Conservation (phyloP, 2,888 invertebrate genomes). For the Calameuta idolon region DNA sequence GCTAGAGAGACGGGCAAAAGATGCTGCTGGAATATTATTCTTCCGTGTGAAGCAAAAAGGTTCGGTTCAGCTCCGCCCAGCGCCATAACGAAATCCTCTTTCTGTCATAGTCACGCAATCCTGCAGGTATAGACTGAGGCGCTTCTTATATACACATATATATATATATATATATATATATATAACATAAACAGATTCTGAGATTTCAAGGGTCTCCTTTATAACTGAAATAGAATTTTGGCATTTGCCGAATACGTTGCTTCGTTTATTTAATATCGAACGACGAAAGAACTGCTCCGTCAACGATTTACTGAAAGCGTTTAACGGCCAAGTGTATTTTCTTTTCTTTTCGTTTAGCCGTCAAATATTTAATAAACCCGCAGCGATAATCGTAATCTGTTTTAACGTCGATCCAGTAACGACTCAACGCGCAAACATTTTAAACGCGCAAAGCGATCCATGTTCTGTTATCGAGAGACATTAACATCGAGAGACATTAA, state of each 20-base stretch:
- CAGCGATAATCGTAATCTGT: neutral
- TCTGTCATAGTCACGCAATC: neutral
- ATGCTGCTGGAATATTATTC: slow-evolving; percentile 2
- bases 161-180: neutral
- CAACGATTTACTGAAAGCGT: neutral
- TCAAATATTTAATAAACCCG: neutral
- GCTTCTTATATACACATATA: neutral
- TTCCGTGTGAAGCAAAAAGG: slow-evolving; percentile 1
- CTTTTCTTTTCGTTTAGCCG: neutral
- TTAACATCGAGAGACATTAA: neutral
- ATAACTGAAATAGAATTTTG: neutral
- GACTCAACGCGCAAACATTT: neutral
- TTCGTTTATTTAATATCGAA: neutral
- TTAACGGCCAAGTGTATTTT: neutral
- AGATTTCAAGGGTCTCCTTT: neutral
- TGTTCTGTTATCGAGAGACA: neutral
- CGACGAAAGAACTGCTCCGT: neutral
- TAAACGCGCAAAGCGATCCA: neutral
- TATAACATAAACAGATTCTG: neutral
- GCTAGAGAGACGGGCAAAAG: neutral
- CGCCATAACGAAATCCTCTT: neutral
- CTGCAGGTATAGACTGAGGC: neutral
- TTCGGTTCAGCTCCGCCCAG: slow-evolving; percentile 1
- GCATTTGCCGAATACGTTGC: neutral
- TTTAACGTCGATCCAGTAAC: neutral